These are phyloP conservation scores for Epirrita christyi DNA, from an alignment of 2,888 invertebrate species.

Conservation along the genomic window DNA sequence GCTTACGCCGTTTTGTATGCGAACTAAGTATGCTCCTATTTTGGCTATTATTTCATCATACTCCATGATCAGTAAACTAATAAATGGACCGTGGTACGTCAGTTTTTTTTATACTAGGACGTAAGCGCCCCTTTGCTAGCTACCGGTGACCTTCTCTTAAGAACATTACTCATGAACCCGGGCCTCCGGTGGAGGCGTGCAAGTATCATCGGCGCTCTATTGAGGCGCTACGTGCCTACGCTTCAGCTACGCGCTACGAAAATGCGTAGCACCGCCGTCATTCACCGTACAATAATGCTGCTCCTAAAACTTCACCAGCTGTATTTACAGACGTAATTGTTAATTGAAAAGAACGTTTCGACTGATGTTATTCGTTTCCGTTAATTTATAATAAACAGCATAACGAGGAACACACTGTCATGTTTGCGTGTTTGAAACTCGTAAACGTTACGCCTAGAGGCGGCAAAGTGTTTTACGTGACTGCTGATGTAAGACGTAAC, in stretches of 20 bases:
- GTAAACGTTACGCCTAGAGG: slow-evolving; percentile 46
- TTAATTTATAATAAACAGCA: slow-evolving; percentile 33
- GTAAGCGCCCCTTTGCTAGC: no score
- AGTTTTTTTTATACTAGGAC: no score
- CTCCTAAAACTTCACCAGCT: slow-evolving; percentile 12
- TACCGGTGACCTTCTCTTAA: no score
- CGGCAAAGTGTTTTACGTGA: slow-evolving; percentile 52
- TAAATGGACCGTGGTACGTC: no score
- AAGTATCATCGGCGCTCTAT: slow-evolving; percentile 50
- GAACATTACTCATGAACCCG: slow-evolving; percentile 50
- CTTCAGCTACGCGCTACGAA: slow-evolving; percentile 52
- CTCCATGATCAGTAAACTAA: no score
- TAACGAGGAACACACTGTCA: slow-evolving; percentile 38
- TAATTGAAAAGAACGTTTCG: slow-evolving; percentile 32
- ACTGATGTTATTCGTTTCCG: slow-evolving; percentile 19
- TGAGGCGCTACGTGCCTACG: slow-evolving; percentile 28
- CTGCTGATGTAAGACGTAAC: slow-evolving; percentile 42
- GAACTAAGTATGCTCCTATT: no score
- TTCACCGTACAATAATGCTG: neutral
- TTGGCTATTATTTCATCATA: no score
- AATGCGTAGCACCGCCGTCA: slow-evolving; percentile 37
- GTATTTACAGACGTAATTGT: slow-evolving; percentile 29
- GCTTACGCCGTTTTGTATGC: no score
- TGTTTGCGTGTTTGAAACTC: slow-evolving; percentile 43
- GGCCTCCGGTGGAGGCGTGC: slow-evolving; percentile 39